Evolutionary conservation across 35 echinoderm and acorn worm genomes (phyloP).

Genomic region (Ophioderma brevispina): DNA sequence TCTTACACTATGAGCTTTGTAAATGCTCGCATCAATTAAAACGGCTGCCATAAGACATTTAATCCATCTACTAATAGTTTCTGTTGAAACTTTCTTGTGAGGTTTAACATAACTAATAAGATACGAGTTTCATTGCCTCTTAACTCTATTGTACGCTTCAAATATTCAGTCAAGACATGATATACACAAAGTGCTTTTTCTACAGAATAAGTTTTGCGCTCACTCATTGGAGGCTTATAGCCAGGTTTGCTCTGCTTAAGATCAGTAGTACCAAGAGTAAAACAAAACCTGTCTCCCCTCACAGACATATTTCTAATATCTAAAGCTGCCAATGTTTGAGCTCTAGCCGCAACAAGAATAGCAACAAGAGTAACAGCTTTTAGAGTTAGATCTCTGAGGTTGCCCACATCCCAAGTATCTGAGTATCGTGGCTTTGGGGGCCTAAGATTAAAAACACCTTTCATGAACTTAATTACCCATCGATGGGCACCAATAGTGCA

Average conservation of each 20-base stretch:
- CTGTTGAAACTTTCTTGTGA: no score
- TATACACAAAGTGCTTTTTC: not conserved
- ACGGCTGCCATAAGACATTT: not conserved
- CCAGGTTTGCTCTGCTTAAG: not conserved
- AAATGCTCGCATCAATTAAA: not conserved
- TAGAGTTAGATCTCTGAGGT: no score
- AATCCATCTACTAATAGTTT: not conserved
- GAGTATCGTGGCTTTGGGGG: slow-evolving; percentile 51
- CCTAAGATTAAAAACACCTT: slow-evolving; percentile 65
- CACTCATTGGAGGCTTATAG: not conserved
- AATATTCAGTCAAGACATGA: not conserved
- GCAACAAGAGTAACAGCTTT: no score
- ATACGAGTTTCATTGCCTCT: not conserved
- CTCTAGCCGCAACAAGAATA: no score
- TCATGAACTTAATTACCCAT: slow-evolving; percentile 41
- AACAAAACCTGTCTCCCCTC: no score
- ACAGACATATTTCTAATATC: no score
- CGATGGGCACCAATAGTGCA: slow-evolving; percentile 54
- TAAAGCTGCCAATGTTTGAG: no score
- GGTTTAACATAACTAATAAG: not conserved
- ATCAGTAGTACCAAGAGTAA: not conserved
- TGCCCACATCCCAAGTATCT: slow-evolving; percentile 63
- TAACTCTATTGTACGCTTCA: not conserved
- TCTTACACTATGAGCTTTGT: not conserved
- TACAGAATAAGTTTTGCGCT: not conserved